Conservation (phyloP, 2,888 invertebrate genomes). For the Anarsia innoxiella region DNA sequence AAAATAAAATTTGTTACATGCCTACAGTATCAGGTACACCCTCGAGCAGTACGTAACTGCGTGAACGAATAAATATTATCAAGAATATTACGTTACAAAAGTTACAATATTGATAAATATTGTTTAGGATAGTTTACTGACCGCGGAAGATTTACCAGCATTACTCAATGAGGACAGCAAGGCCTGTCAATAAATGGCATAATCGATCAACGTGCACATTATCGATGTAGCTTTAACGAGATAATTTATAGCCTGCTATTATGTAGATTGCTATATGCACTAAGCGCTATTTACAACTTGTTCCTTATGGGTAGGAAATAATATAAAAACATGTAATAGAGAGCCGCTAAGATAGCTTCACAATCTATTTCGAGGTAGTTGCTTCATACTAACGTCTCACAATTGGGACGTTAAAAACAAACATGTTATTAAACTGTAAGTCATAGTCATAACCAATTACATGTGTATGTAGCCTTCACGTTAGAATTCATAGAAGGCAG, state of each 20-base stretch:
- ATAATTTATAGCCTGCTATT: slow-evolving; percentile 9
- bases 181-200: neutral
- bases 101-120: too few species aligned
- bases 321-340: neutral
- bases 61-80: too few species aligned
- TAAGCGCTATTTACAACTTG: slow-evolving; percentile 5
- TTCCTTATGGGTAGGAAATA: slow-evolving; percentile 9
- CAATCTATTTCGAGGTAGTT: neutral
- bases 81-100: too few species aligned
- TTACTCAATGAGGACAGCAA: too few species aligned
- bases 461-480: slow-evolving; percentile 1
- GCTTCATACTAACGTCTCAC: neutral
- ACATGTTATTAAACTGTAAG: slow-evolving; percentile 1
- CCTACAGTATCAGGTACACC: too few species aligned
- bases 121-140: neutral
- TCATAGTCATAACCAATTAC: slow-evolving; percentile 1
- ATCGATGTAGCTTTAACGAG: slow-evolving; percentile 6
- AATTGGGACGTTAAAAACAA: slow-evolving; percentile 3
- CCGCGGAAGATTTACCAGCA: too few species aligned
- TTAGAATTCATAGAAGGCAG: slow-evolving; percentile 1
- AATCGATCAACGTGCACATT: slow-evolving; percentile 5
- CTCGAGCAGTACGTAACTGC: too few species aligned
- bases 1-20: too few species aligned
- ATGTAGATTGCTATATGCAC: slow-evolving; percentile 7
- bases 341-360: neutral